A percentile compares a stretch with the other conserved stretches of the same genome.
Evolutionary conservation across 2,888 invertebrate genomes (phyloP).

Genomic region (Hedychridium roseum): DNA sequence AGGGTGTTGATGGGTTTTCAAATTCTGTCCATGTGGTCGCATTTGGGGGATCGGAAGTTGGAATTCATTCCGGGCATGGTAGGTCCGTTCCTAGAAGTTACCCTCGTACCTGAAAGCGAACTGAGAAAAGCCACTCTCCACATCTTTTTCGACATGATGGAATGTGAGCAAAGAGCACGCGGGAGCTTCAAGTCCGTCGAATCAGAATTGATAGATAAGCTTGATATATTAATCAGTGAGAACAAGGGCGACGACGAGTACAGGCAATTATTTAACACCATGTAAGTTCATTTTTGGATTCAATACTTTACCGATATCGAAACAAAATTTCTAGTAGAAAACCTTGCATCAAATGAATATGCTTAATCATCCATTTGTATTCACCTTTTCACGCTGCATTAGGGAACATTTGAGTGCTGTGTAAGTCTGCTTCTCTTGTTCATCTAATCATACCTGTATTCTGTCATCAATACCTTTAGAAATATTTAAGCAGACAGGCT

Average conservation of each 20-base stretch:
- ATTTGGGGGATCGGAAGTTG: constrained; percentile 84
- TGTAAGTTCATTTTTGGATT: constrained; percentile 78
- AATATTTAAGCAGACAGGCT: too few relatives aligned
- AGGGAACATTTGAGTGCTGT: constrained; percentile 93
- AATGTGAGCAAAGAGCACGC: constrained; percentile 83
- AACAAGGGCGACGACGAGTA: constrained; percentile 96
- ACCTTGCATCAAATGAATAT: too few relatives aligned
- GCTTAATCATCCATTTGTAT: too few relatives aligned
- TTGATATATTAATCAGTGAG: constrained; percentile 90
- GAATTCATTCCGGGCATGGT: constrained; percentile 93
- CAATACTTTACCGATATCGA: too few relatives aligned
- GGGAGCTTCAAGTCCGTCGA: constrained; percentile 92
- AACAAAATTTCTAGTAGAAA: not conserved
- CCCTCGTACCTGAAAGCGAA: constrained; percentile 86
- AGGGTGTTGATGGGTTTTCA: constrained; percentile 91
- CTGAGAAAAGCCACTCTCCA: constrained; percentile 88
- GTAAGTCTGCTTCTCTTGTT: too few relatives aligned
- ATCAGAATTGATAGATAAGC: constrained; percentile 91
- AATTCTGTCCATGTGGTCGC: constrained; percentile 90
- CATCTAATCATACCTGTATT: too few relatives aligned
- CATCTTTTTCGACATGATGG: constrained; percentile 95
- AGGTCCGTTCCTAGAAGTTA: constrained; percentile 92
- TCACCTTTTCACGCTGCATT: constrained; percentile 60
- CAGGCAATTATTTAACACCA: constrained; percentile 90
- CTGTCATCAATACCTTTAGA: too few relatives aligned